These are phyloP conservation scores for Neolamprologus tretocephalus DNA, from an alignment of 2,113 vertebrate genomes.

Conservation along the genomic window DNA sequence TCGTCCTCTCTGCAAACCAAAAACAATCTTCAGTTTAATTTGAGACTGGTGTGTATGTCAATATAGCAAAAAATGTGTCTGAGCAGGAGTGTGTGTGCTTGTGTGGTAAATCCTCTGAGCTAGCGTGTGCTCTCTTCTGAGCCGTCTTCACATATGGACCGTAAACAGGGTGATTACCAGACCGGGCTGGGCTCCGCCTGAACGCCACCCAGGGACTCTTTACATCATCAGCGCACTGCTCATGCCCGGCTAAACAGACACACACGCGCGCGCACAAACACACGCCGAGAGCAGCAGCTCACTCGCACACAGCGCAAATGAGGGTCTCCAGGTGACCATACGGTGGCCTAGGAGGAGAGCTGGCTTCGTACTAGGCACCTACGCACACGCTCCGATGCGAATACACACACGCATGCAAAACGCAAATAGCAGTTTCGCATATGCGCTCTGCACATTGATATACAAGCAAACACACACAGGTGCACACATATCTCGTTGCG, in stretches of 20 bases:
- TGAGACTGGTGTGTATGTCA: conserved; percentile 16
- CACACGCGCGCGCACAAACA: conserved; percentile 26
- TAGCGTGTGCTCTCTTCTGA: conserved; percentile 42
- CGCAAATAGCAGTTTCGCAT: not conserved
- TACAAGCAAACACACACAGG: not conserved
- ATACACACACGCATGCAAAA: not conserved
- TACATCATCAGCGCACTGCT: conserved; percentile 67
- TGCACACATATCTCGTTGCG: not conserved
- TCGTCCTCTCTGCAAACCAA: not conserved
- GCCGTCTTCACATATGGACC: conserved; percentile 73
- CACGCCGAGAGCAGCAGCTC: not conserved
- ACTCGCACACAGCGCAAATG: not conserved
- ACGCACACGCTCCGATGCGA: not conserved
- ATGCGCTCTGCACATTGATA: not conserved
- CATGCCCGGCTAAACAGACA: conserved; percentile 64
- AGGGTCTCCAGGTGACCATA: conserved; percentile 64
- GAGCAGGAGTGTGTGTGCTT: not conserved
- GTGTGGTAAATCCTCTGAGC: conserved; percentile 38
- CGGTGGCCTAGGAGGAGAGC: conserved; percentile 50
- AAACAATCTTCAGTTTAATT: conserved; percentile 35
- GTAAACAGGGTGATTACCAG: conserved; percentile 76
- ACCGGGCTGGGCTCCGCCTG: conserved; percentile 67
- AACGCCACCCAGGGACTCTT: conserved; percentile 73
- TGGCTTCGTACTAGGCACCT: conserved; percentile 22
- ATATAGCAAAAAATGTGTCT: conserved; percentile 1